A percentile compares a stretch with the other conserved stretches of the same genome.
Evolutionary conservation across 2,113 vertebrate species (phyloP).

Genomic region (Oncorhynchus nerka): DNA sequence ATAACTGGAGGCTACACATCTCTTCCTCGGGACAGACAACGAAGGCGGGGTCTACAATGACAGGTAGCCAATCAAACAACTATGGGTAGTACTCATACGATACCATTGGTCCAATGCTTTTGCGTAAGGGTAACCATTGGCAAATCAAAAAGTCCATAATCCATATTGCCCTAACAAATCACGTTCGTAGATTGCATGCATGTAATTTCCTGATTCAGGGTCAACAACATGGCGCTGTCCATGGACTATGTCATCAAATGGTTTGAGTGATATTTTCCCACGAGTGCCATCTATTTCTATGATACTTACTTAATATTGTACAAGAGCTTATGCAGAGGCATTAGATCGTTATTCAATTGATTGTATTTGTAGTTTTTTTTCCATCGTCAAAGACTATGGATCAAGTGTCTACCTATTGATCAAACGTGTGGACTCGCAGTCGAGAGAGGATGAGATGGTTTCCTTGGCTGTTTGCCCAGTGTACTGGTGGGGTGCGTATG

Average conservation of each 20-base stretch:
- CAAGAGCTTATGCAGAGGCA: background rate
- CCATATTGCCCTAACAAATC: constrained; percentile 28
- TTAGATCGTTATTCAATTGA: background rate
- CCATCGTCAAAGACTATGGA: background rate
- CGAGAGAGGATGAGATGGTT: constrained; percentile 79
- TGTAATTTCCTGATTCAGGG: constrained; percentile 25
- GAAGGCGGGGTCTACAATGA: constrained; percentile 44
- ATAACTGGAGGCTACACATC: constrained; percentile 59
- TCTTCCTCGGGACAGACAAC: constrained; percentile 13
- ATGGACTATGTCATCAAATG: background rate
- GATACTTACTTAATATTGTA: background rate
- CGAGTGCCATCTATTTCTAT: background rate
- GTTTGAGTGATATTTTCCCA: background rate
- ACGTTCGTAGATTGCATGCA: background rate
- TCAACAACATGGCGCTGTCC: constrained; percentile 64
- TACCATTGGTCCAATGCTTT: constrained; percentile 40
- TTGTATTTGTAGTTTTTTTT: background rate
- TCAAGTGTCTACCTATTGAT: background rate
- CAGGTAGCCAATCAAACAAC: constrained; percentile 44
- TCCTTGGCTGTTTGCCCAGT: constrained; percentile 78
- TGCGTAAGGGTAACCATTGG: background rate
- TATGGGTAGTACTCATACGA: background rate
- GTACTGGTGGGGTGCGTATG: constrained; percentile 49
- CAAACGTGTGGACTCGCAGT: constrained; percentile 79
- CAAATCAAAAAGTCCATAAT: constrained; percentile 29